Evolutionary conservation across 2,888 invertebrate genomes (phyloP).

Genomic region (Bedellia somnulentella): DNA sequence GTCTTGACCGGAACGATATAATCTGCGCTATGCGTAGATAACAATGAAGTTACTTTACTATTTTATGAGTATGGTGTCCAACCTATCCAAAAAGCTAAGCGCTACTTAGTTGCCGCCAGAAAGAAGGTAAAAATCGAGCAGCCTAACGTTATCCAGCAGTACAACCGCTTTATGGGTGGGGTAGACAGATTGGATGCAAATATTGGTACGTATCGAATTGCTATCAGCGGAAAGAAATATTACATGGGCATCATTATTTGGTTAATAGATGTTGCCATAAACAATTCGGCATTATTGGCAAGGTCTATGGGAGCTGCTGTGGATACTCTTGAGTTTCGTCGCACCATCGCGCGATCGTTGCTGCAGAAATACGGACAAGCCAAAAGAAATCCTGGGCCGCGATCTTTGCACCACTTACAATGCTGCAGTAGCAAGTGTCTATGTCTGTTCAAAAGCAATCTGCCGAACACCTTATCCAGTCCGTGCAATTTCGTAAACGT

Average conservation of each 20-base stretch:
- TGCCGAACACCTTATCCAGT: conserved; percentile 5
- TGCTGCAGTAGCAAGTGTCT: background rate
- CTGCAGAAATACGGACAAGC: no score
- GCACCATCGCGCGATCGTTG: conserved; percentile 1
- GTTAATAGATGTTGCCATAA: conserved; percentile 10
- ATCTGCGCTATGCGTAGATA: no score
- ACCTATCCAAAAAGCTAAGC: no score
- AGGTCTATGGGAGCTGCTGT: conserved; percentile 2
- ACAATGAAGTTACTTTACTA: conserved; percentile 10
- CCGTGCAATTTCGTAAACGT: background rate
- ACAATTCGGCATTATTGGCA: conserved; percentile 10
- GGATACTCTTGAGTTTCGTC: conserved; percentile 9
- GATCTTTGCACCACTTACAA: conserved; percentile 1
- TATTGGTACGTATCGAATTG: conserved; percentile 9
- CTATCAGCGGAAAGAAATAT: conserved; percentile 11
- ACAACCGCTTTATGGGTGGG: conserved; percentile 5
- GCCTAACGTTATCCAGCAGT: conserved; percentile 7
- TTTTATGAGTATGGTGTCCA: conserved; percentile 9
- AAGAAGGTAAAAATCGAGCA: conserved; percentile 2
- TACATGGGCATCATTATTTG: conserved; percentile 9
- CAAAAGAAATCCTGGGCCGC: background rate
- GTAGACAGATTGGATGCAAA: conserved; percentile 8
- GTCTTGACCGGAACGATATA: no score
- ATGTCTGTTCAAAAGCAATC: conserved; percentile 6
- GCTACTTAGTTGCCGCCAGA: conserved; percentile 8